These are phyloP conservation scores for Alethe castanea DNA, from an alignment of 2,113 vertebrate genomes.

Conservation along the genomic window DNA sequence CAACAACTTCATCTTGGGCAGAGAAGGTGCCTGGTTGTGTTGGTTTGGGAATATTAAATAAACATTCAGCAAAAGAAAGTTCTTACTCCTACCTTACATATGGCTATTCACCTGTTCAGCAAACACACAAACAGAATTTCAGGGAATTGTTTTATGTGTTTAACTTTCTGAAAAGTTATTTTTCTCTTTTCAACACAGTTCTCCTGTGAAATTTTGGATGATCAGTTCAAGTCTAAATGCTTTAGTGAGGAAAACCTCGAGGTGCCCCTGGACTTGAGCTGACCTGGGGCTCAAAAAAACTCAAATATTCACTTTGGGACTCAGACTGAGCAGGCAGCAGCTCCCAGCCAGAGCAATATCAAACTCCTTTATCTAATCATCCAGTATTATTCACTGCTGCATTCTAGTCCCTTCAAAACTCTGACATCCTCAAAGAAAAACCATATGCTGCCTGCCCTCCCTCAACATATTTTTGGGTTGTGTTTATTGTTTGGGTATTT, in stretches of 20 bases:
- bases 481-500: background rate
- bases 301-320: no score
- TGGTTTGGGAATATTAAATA: background rate
- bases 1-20: background rate
- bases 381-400: background rate
- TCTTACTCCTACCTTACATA: background rate
- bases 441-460: background rate
- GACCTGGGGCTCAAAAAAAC: background rate
- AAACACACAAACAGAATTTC: background rate
- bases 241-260: background rate
- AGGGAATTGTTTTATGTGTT: background rate
- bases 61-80: background rate
- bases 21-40: background rate
- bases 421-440: background rate
- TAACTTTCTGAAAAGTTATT: background rate
- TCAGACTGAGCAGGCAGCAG: background rate
- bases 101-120: background rate
- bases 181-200: background rate
- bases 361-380: background rate
- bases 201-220: background rate
- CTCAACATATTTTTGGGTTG: background rate
- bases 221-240: background rate
- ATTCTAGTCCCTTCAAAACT: background rate
- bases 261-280: background rate
- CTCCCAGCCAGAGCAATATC: background rate